phyloP scores from a whole-genome alignment of 2,888 invertebrate genomes.

The Dicyrtoma fusca region DNA sequence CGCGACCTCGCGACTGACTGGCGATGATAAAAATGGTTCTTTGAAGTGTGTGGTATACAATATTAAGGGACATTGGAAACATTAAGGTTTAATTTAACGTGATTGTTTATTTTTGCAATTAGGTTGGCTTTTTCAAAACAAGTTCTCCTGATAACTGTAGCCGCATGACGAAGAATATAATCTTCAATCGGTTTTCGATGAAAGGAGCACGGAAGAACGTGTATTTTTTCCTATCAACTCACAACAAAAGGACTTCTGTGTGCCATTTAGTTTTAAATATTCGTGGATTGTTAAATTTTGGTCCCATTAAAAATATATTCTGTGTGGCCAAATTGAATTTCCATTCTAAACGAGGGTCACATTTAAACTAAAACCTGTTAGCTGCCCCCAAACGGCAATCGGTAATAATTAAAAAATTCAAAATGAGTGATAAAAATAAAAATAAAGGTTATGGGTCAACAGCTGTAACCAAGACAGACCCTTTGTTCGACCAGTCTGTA shows the following conservation, averaged over 20 bases:
- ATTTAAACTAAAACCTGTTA: slow-evolving; percentile 20
- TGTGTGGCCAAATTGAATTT: slow-evolving; percentile 29
- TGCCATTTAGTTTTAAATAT: slow-evolving; percentile 3
- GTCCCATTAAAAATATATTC: slow-evolving; percentile 28
- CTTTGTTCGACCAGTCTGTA: background rate
- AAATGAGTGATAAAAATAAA: background rate
- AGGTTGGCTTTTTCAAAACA: too few relatives aligned
- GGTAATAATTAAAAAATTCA: slow-evolving; percentile 6
- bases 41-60: too few relatives aligned
- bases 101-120: too few relatives aligned
- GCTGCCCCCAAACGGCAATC: background rate
- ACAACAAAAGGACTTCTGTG: background rate
- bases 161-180: slow-evolving; percentile 6
- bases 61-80: too few relatives aligned
- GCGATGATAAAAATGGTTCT: too few relatives aligned
- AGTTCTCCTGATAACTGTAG: background rate
- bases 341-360: slow-evolving; percentile 8
- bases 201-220: slow-evolving; percentile 14
- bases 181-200: slow-evolving; percentile 18
- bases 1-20: too few relatives aligned
- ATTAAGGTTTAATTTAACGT: too few relatives aligned
- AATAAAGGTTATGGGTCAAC: slow-evolving; percentile 15
- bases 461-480: slow-evolving; percentile 1
- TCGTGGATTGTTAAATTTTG: slow-evolving; percentile 18
- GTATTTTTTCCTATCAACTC: background rate